Base-by-base conservation (phyloP, 37 sponge, comb jelly and placozoan genomes). In the Agelas oroides region DNA sequence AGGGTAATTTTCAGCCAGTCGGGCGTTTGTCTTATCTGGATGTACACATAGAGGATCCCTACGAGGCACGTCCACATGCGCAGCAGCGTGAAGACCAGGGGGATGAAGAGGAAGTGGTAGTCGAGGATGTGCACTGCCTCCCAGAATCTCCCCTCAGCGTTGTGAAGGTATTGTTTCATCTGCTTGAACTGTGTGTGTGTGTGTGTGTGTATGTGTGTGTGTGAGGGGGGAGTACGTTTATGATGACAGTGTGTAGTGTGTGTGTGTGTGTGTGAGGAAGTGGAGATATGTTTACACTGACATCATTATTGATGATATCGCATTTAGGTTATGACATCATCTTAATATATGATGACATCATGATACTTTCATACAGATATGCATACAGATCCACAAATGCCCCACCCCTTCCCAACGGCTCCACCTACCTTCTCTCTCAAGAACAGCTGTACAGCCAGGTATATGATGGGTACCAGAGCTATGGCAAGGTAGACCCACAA, bases 91-190 rank as follows among this genome's bases (percentile, higher is more conserved):
- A 93, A 93, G 16, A 89, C 63, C 14, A 93, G 2, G 21, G 93
- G 93, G 32, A 93, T 85, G 55, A 85, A 35, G 21, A 88, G 31
- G 32, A 93, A 89, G 75, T 85, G 80, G 71, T 84, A 88, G 58
- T 85, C 91, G 0, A 88, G 59, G 19, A 57, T 60, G 16, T 74
- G 53, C 59, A 76, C 21, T 34, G 82, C 67, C 24, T 67, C 53
- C 76, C 81, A 79, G 33, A 67, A 67, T 11, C 68, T 67, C 68
- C 33, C 68, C 68, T 67, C 68, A 28, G 33, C 68, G 68, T 67
- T 34, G 2, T 34, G 28, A 11, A 67, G 68, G 33, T 67, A 67
- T 2, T 30, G 68, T 11, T 28, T 67, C 19, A 14, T 67, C 33
- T 67, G 28, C 33, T 74, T 46, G 27, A 74, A 74, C 55, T 46